Evolutionary conservation across 92 coral and sea anemone genomes (phyloP).

Genomic region (Parazoanthus darwini): DNA sequence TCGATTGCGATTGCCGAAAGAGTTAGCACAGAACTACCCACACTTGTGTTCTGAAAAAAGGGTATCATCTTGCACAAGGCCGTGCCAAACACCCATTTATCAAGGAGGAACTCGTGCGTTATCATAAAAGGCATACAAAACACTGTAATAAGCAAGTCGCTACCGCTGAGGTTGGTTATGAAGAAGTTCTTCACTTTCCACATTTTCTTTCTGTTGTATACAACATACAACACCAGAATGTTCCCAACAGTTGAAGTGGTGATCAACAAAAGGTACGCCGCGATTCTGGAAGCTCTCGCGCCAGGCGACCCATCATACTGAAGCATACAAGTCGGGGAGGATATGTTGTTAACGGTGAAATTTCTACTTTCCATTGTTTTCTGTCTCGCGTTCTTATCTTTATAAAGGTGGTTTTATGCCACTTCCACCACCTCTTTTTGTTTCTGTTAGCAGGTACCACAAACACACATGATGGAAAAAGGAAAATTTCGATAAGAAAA

Average conservation of each 20-base stretch:
- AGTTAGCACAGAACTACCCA: constrained; percentile 65
- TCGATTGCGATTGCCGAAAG: constrained; percentile 73
- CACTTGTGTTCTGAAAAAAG: constrained; percentile 60
- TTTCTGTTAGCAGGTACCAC: too few species aligned
- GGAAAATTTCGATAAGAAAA: too few species aligned
- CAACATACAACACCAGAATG: constrained; percentile 66
- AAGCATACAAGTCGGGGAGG: neutral
- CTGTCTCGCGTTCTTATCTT: neutral
- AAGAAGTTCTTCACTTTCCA: constrained; percentile 76
- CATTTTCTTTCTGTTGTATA: constrained; percentile 60
- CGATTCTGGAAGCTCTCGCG: constrained; percentile 57
- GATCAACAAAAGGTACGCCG: constrained; percentile 55
- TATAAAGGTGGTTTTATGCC: neutral
- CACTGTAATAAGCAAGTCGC: constrained; percentile 70
- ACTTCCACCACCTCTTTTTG: too few species aligned
- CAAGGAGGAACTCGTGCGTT: neutral
- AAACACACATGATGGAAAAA: too few species aligned
- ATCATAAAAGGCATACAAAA: constrained; percentile 61
- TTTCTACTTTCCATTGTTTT: neutral
- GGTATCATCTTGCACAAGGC: constrained; percentile 63
- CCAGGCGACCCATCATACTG: neutral
- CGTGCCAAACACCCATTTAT: constrained; percentile 42
- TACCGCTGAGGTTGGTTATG: constrained; percentile 71
- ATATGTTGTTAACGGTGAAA: neutral
- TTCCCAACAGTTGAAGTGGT: constrained; percentile 67